Base-by-base conservation (phyloP, 1,140 invertebrate species). In the Eumeta japonica region DNA sequence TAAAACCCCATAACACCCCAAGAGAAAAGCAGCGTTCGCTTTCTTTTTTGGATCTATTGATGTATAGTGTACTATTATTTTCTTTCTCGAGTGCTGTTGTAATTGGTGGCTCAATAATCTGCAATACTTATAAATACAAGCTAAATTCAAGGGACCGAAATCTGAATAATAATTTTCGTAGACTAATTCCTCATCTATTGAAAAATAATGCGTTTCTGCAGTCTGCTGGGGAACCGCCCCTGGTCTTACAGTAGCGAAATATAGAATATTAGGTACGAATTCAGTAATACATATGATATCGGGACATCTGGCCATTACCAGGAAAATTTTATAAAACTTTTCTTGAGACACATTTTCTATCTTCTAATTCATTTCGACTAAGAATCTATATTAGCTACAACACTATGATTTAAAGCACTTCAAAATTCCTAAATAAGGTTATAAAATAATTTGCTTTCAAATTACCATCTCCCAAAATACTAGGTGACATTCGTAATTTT, bases 141-240 rank as follows among this genome's bases (percentile, higher is more conserved):
- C 89, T 46, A 98, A 79, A 78, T 98, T 98, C 27, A 97, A 65
- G 0, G 96, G 96, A 1, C 96, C 96, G 79, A 98, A 98, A 71
- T 98, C 96, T 28, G 86, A 83, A 75, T 94, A 97, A 76, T 98
- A 98, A 73, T 93, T 94, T 78, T 97, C 92, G 76, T 98, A 98
- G 2, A 92, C 77, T 28, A 95, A 78, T 60, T 95, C 88, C 56
- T 92, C 83, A 68, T 97, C 94, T 37, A 95, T 86, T 55, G 79
- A 85, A 59, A 97, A 95, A 70, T 92, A 97, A 77, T 95, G 89
- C 12, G 85, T 88, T 50, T 89, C 84, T 10, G 76, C 50, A 31
- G 89, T 91, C 35, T 85, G 90, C 66, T 84, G 87, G 40, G 89
- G 84, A 28, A 43, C 20, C 55, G 61, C 63, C 28, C 64, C 71